Evolutionary conservation across 1,140 invertebrate genomes (phyloP).

Genomic region (Rhopalosiphum padi): DNA sequence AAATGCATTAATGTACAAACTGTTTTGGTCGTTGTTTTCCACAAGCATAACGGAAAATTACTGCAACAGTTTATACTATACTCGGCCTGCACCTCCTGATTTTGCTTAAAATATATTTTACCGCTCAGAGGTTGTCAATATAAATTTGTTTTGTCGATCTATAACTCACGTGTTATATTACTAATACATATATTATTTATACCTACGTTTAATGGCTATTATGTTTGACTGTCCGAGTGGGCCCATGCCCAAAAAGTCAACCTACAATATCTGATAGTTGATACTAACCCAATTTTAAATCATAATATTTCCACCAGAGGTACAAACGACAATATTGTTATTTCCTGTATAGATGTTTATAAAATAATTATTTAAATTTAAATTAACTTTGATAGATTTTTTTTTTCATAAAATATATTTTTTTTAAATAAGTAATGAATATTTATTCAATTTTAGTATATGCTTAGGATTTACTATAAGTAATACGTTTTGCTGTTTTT

Average conservation of each 20-base stretch:
- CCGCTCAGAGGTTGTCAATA: neutral
- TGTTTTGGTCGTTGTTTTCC: no score
- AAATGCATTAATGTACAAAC: neutral
- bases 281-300: conserved; percentile 9
- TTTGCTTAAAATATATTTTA: neutral
- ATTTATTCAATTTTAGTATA: neutral
- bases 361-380: neutral
- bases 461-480: neutral
- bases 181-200: neutral
- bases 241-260: neutral
- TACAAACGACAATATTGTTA: neutral
- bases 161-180: neutral
- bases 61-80: no score
- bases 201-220: neutral
- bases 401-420: neutral
- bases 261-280: conserved; percentile 10
- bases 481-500: neutral
- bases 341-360: neutral
- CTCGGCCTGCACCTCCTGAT: neutral
- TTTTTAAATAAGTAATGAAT: neutral
- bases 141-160: conserved; percentile 4
- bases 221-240: neutral
- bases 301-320: neutral
- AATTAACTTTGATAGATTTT: neutral
- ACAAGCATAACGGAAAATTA: no score